These are phyloP conservation scores for Habrosyne pyritoides DNA, from an alignment of 2,888 invertebrate species.

Conservation along the genomic window DNA sequence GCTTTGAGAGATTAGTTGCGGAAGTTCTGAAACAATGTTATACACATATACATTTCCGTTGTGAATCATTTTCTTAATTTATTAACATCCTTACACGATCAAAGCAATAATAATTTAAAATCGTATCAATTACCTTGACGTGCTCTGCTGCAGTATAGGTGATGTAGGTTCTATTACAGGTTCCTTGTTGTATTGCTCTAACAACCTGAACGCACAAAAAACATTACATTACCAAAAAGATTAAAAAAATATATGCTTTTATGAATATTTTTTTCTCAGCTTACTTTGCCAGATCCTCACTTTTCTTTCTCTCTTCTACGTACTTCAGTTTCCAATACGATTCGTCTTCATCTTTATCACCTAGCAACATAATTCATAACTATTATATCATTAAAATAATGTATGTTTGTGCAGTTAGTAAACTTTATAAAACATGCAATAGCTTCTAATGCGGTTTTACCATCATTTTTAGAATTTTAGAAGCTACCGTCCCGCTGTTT, in stretches of 20 bases:
- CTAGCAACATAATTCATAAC: no score
- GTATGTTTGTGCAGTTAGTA: no score
- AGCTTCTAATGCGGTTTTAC: no score
- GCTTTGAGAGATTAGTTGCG: background rate
- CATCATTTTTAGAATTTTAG: no score
- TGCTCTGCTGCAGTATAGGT: constrained; percentile 12
- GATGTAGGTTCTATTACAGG: constrained; percentile 8
- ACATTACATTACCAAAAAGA: background rate
- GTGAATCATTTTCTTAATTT: no score
- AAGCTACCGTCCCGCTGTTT: no score
- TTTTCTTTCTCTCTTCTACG: constrained; percentile 60
- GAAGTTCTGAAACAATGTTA: background rate
- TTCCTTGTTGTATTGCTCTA: constrained; percentile 21
- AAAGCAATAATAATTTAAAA: background rate
- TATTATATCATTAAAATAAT: no score
- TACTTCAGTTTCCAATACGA: constrained; percentile 70
- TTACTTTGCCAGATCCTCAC: constrained; percentile 58
- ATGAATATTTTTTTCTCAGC: constrained; percentile 23
- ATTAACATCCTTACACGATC: no score
- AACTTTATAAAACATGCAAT: no score
- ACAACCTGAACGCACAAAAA: constrained; percentile 25
- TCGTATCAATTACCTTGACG: constrained; percentile 26
- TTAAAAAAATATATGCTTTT: no score
- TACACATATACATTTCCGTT: background rate
- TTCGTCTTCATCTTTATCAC: constrained; percentile 56